Percentiles rank a stretch among this genome's conserved stretches.
These are phyloP conservation scores for Myrmecobius fasciatus DNA, from an alignment of 2,113 vertebrate genomes.

Conservation along the genomic window DNA sequence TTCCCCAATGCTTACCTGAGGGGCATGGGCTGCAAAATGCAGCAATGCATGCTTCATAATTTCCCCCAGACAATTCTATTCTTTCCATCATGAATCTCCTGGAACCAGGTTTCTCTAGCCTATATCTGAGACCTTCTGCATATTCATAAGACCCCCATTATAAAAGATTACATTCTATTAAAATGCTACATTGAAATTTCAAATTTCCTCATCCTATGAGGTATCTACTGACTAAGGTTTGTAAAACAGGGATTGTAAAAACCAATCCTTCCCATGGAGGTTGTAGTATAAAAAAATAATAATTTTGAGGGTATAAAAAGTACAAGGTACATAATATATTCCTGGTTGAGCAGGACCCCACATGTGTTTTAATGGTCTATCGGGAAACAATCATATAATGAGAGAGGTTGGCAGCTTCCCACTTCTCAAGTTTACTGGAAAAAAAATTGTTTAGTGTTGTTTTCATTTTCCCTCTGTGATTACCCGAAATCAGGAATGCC, in stretches of 20 bases:
- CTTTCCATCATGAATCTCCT: not conserved
- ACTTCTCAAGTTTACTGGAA: slow-evolving; percentile 10
- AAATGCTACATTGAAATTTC: not conserved
- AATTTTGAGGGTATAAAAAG: slow-evolving; percentile 9
- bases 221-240: slow-evolving; percentile 13
- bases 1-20: not conserved
- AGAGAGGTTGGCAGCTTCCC: not conserved
- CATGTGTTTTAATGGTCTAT: not conserved
- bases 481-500: slow-evolving; percentile 61
- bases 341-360: slow-evolving; percentile 21
- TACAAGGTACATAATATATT: not conserved
- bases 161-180: not conserved
- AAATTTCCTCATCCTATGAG: not conserved
- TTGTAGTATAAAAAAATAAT: slow-evolving; percentile 28
- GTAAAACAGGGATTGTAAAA: slow-evolving; percentile 23
- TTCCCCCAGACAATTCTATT: not conserved
- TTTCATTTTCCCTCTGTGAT: slow-evolving; percentile 37
- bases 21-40: not conserved
- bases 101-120: not conserved
- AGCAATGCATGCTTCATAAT: not conserved
- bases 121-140: not conserved
- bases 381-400: slow-evolving; percentile 23
- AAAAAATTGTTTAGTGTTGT: slow-evolving; percentile 1
- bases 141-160: not conserved
- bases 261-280: not conserved